These are phyloP conservation scores for Cephalopachus bancanus DNA, from an alignment of 2,797 vertebrate genomes.

Conservation along the genomic window DNA sequence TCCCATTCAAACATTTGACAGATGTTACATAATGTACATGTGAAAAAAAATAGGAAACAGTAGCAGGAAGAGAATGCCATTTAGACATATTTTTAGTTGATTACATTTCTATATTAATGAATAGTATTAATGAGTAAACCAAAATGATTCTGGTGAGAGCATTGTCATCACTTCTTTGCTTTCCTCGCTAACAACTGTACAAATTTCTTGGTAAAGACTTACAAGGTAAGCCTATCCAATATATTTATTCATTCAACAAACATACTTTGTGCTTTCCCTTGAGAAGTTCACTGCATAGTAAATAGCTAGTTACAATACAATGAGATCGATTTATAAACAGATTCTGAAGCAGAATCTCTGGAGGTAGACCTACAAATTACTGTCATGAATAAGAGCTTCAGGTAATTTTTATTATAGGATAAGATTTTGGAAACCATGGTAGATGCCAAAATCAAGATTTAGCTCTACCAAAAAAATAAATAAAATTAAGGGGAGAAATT, in stretches of 20 bases:
- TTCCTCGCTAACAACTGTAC: background rate
- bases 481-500: background rate
- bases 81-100: background rate
- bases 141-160: background rate
- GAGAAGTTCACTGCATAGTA: background rate
- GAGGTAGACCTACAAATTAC: background rate
- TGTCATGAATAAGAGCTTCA: background rate
- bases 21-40: background rate
- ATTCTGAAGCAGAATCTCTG: slow-evolving; percentile 10
- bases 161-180: background rate
- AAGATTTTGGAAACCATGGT: background rate
- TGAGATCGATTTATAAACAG: background rate
- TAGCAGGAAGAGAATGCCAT: background rate
- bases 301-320: background rate
- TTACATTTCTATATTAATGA: slow-evolving; percentile 8
- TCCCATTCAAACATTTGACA: background rate
- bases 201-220: background rate
- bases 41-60: slow-evolving; percentile 9
- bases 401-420: background rate
- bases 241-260: background rate
- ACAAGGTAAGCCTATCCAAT: background rate
- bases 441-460: background rate
- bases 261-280: background rate
- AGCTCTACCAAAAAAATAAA: background rate
- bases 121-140: background rate